Percentiles rank a stretch among this genome's conserved stretches.
Evolutionary conservation across 2,797 vertebrate species (phyloP).

Genomic region (Eospalax fontanierii): DNA sequence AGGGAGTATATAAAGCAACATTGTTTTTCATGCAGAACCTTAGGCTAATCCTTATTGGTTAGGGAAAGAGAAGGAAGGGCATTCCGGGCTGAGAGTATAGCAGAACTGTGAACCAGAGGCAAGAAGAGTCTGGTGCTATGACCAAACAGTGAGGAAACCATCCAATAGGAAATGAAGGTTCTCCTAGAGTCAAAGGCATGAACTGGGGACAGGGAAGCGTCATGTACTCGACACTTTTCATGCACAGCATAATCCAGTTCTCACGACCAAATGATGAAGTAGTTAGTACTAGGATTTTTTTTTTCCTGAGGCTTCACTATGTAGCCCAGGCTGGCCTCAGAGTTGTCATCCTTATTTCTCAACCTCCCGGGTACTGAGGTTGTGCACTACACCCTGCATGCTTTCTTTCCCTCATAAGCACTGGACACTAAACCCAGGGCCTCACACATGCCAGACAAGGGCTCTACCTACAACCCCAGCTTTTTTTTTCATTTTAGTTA

Average conservation of each 20-base stretch:
- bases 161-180: neutral
- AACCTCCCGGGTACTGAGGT: neutral
- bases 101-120: neutral
- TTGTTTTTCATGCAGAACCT: conserved; percentile 3
- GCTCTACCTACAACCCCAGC: neutral
- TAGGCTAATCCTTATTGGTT: neutral
- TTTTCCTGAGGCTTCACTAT: neutral
- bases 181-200: neutral
- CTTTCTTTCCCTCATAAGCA: no score
- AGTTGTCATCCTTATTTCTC: neutral
- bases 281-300: neutral
- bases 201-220: no score
- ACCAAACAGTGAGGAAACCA: neutral
- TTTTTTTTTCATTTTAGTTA: neutral
- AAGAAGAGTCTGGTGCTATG: neutral
- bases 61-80: neutral
- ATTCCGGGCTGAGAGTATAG: conserved; percentile 25
- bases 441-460: no score
- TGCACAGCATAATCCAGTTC: conserved; percentile 23
- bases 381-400: neutral
- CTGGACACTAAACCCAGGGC: no score
- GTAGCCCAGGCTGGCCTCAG: neutral
- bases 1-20: neutral
- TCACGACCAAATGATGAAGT: conserved; percentile 1
- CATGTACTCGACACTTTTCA: neutral